phyloP scores from a whole-genome alignment of 2,113 vertebrate genomes.

The Phaethornis superciliosus region DNA sequence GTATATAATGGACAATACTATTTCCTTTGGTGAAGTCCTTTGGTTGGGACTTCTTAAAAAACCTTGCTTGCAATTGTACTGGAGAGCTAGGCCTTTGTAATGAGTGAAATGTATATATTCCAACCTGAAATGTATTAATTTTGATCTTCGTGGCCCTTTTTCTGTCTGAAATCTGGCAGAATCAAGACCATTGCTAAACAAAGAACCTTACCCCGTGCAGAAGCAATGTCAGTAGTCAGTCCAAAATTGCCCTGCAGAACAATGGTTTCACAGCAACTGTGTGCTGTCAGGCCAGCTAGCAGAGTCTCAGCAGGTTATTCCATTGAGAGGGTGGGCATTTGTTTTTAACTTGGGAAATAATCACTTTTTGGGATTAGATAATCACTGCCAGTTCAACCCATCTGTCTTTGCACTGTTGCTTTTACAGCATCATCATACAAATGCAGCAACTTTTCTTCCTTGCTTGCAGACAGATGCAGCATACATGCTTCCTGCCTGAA shows the following conservation, averaged over 20 bases:
- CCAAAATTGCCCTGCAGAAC: not conserved
- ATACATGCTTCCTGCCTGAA: not conserved
- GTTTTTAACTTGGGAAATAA: not conserved
- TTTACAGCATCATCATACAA: not conserved
- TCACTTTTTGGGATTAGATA: not conserved
- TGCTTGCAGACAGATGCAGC: slow-evolving; percentile 43
- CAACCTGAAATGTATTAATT: not conserved
- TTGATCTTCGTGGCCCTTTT: not conserved
- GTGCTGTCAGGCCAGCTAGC: not conserved
- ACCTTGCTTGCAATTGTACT: not conserved
- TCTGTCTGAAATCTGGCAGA: not conserved
- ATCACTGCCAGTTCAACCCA: not conserved
- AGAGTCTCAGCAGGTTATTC: not conserved
- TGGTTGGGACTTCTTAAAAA: not conserved
- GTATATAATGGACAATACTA: not conserved
- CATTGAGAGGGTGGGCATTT: not conserved
- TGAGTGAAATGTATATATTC: not conserved
- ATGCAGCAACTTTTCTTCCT: not conserved
- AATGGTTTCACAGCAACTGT: not conserved
- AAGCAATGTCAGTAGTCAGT: not conserved
- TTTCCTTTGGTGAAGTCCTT: slow-evolving; percentile 8
- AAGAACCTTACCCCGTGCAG: not conserved
- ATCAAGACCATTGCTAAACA: not conserved
- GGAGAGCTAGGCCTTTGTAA: not conserved
- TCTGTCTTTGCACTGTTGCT: not conserved